Evolutionary conservation across 2,888 invertebrate genomes (phyloP), one percentile per base, ranked within the genome.

Genomic region (Pseudanteris insignis): DNA sequence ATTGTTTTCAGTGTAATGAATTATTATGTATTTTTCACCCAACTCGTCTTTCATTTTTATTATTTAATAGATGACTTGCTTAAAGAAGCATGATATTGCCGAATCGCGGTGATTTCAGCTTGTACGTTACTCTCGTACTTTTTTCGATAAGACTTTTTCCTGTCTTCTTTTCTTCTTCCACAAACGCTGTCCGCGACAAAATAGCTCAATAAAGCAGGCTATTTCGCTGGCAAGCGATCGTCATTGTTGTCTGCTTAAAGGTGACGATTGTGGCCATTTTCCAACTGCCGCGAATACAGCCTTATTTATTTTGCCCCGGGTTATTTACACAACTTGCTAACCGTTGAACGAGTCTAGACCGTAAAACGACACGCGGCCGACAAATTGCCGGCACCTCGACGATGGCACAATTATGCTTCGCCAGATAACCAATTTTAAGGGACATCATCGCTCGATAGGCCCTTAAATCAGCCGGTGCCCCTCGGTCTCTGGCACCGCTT

Each of bases 391-490:
- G 34, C 51, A 51, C 51, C 51, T 38, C 33, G 59, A 29, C 50
- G 33, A 47, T 54, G 43, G 51, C 53, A 67, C 70, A 73, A 74
- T 73, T 70, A 72, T 70, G 69, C 70, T 66, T 66, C 67, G 61
- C 59, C 66, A 46, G 67, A 68, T 72, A 73, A 74, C 70, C 74
- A 74, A 74, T 75, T 72, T 72, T 69, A 66, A 67, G 67, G 69
- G 67, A 69, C 73, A 74, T 74, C 72, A 72, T 74, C 72, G 70
- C 70, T 69, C 70, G 71, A 74, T 74, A 70, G 70, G 70, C 70
- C 74, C 54, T 37, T 64, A 58, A 61, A 61, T 64, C 58, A 60
- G 58, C 38, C 61, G 61, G 44, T 51, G 65, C 55, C 59, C 66
- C 62, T 65, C 67, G 65, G 66, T 62, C 65, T 69, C 60, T 55